phyloP scores from a whole-genome alignment of 2,888 invertebrate genomes.

The Pyrrhia umbra region DNA sequence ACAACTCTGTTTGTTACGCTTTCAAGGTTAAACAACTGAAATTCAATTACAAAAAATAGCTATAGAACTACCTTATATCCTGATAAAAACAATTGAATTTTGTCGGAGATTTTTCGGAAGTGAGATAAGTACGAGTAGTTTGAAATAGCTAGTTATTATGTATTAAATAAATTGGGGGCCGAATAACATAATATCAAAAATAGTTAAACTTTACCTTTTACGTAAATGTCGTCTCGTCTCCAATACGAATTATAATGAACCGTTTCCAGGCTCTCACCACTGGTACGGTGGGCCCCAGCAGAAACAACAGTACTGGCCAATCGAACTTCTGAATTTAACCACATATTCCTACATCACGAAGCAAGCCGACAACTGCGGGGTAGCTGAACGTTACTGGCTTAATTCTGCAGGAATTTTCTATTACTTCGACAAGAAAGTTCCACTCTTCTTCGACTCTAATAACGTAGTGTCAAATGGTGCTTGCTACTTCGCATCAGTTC shows the following conservation, averaged over 20 bases:
- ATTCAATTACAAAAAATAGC: too few species aligned
- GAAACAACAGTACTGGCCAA: conserved; percentile 91
- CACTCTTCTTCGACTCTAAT: conserved; percentile 92
- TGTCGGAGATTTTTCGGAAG: neutral
- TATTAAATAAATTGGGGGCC: too few species aligned
- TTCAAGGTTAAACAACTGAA: too few species aligned
- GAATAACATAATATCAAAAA: too few species aligned
- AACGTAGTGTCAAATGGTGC: conserved; percentile 80
- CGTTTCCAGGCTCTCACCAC: conserved; percentile 74
- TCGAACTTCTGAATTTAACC: conserved; percentile 86
- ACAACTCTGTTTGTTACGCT: too few species aligned
- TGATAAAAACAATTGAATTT: neutral
- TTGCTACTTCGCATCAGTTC: conserved; percentile 87
- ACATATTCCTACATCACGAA: conserved; percentile 90
- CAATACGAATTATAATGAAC: neutral
- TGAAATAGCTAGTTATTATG: too few species aligned
- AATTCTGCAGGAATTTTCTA: conserved; percentile 92
- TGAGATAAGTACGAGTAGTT: too few species aligned
- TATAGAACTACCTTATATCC: neutral
- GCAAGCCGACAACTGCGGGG: conserved; percentile 89
- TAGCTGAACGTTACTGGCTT: conserved; percentile 92
- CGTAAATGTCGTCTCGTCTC: too few species aligned
- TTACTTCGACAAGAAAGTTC: conserved; percentile 91
- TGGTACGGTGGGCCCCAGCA: conserved; percentile 93
- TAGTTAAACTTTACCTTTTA: too few species aligned